Conservation (phyloP, 2,888 invertebrate genomes). For the Eremobia ochroleuca region DNA sequence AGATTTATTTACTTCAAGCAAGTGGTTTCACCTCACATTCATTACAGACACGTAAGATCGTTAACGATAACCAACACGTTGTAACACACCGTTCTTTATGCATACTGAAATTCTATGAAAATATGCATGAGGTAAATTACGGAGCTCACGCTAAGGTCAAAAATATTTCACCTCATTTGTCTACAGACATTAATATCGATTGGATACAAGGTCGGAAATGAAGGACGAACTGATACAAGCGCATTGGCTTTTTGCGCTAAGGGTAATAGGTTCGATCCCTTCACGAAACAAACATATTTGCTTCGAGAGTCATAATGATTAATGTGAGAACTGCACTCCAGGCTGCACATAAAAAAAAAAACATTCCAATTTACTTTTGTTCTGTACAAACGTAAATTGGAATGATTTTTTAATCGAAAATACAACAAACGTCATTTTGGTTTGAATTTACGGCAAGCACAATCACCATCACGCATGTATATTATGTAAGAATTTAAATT, state of each 20-base stretch:
- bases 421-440: background rate
- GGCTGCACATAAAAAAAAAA: background rate
- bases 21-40: constrained; percentile 27
- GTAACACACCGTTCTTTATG: constrained; percentile 2
- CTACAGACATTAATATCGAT: constrained; percentile 51
- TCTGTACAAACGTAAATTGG: too few species aligned
- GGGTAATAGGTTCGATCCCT: background rate
- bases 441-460: background rate
- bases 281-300: too few species aligned
- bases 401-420: too few species aligned
- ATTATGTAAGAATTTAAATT: too few species aligned
- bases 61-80: constrained; percentile 17
- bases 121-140: constrained; percentile 46
- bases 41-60: constrained; percentile 41
- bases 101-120: constrained; percentile 25
- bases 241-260: constrained; percentile 5
- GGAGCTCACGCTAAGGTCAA: constrained; percentile 47
- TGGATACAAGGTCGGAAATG: constrained; percentile 31
- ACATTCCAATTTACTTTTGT: too few species aligned
- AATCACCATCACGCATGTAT: too few species aligned
- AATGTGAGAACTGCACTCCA: background rate
- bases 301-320: background rate
- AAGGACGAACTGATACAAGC: constrained; percentile 25
- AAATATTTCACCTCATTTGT: constrained; percentile 46
- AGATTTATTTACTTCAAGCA: constrained; percentile 14